These are phyloP conservation scores for Caracal caracal DNA, from an alignment of 2,113 vertebrate genomes.

Conservation along the genomic window DNA sequence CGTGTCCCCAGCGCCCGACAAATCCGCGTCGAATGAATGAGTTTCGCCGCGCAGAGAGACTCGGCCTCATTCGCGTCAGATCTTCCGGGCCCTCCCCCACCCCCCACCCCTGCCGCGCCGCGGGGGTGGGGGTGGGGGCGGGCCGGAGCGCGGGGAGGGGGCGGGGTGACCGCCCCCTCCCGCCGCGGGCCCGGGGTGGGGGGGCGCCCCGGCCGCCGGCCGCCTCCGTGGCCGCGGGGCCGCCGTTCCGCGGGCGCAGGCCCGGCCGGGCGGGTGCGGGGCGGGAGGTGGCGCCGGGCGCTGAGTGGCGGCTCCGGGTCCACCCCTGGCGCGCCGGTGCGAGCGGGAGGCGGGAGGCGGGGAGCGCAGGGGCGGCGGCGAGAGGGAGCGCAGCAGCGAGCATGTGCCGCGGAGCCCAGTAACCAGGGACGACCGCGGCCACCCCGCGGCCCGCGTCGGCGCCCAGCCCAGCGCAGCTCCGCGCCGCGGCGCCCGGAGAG, in stretches of 20 bases:
- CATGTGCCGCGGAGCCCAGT: conserved; percentile 87
- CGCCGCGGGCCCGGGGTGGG: background rate
- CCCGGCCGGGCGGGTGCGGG: conserved; percentile 51
- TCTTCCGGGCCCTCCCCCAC: background rate
- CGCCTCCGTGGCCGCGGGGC: background rate
- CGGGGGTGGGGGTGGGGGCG: too few species aligned
- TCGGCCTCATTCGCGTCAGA: background rate
- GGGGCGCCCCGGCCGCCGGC: background rate
- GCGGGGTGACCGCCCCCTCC: background rate
- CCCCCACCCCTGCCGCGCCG: background rate
- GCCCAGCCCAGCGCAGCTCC: conserved; percentile 45
- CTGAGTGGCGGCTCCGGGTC: conserved; percentile 79
- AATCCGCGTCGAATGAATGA: conserved; percentile 64
- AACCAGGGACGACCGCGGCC: conserved; percentile 89
- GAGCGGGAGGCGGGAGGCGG: conserved; percentile 74
- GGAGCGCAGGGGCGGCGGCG: conserved; percentile 80
- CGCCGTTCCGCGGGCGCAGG: background rate
- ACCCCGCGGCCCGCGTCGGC: conserved; percentile 70
- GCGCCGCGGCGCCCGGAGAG: conserved; percentile 52
- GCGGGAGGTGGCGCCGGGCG: conserved; percentile 69
- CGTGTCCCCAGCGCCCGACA: background rate
- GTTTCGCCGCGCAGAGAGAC: background rate
- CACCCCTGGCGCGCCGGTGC: conserved; percentile 76
- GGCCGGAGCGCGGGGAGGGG: background rate
- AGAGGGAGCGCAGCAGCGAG: conserved; percentile 77